Evolutionary conservation across 2,797 vertebrate species (phyloP).

Genomic region (Artibeus jamaicensis): DNA sequence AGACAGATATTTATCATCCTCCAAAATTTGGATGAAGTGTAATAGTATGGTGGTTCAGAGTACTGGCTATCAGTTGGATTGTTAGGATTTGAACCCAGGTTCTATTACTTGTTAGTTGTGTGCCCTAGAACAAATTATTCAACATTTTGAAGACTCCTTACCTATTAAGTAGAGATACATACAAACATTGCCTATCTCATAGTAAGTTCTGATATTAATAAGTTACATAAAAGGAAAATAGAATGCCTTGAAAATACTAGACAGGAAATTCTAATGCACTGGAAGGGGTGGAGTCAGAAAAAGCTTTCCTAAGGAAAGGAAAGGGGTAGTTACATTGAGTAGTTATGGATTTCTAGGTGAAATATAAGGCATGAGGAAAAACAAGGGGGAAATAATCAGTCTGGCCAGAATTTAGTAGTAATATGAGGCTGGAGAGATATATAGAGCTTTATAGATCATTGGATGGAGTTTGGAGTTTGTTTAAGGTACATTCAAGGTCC

Average conservation of each 20-base stretch:
- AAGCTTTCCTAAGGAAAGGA: neutral
- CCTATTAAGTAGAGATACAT: neutral
- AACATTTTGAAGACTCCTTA: neutral
- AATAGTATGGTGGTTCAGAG: neutral
- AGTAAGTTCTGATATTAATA: neutral
- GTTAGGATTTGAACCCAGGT: neutral
- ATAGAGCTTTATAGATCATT: neutral
- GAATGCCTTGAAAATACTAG: neutral
- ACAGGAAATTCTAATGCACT: neutral
- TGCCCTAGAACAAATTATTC: neutral
- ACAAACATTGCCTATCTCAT: neutral
- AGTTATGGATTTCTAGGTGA: neutral
- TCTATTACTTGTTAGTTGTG: neutral
- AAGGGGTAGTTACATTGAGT: neutral
- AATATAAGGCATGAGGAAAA: neutral
- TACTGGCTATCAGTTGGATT: neutral
- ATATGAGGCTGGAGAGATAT: neutral
- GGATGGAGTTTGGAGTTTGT: neutral
- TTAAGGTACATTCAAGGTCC: neutral
- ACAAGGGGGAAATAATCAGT: neutral
- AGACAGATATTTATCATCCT: neutral
- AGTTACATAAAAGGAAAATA: conserved; percentile 1
- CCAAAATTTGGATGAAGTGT: neutral
- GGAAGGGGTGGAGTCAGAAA: neutral
- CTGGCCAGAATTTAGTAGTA: neutral